Percentiles rank a stretch among this genome's conserved stretches.
These are phyloP conservation scores for Coptotermes formosanus DNA, from an alignment of 1,140 invertebrate genomes.

Conservation along the genomic window DNA sequence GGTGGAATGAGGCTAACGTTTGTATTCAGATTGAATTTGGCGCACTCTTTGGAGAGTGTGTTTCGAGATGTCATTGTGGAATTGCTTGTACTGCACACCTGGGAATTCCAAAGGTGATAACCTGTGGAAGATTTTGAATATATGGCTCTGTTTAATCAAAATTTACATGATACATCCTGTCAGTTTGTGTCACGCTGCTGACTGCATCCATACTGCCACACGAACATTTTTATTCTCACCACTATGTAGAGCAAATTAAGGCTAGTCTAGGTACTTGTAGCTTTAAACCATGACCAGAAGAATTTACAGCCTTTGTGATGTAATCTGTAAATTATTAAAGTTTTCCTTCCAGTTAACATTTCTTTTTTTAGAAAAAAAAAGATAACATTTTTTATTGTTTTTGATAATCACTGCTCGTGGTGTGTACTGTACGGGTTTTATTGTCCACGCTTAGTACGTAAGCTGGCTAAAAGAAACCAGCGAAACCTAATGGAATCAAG, in stretches of 20 bases:
- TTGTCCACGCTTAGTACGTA: too few relatives aligned
- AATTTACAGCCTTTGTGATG: background rate
- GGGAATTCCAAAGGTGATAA: background rate
- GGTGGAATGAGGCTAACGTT: background rate
- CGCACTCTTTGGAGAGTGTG: background rate
- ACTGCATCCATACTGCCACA: background rate
- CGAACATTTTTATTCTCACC: background rate
- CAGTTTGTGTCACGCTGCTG: background rate
- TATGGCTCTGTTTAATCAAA: background rate
- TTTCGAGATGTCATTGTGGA: background rate
- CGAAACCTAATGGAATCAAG: too few relatives aligned
- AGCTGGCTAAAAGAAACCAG: too few relatives aligned
- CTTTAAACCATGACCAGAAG: background rate
- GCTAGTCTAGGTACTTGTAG: background rate
- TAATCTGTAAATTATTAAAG: background rate
- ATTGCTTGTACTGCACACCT: background rate
- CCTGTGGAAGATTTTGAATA: background rate
- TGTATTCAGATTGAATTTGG: background rate
- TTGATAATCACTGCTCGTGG: too few relatives aligned
- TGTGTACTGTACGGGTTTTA: too few relatives aligned
- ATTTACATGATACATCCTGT: background rate
- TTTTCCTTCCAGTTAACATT: background rate
- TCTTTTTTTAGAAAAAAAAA: too few relatives aligned
- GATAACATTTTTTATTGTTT: too few relatives aligned
- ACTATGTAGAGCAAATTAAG: background rate